Evolutionary conservation across 2,888 invertebrate genomes (phyloP).

Genomic region (Molorchus minor): DNA sequence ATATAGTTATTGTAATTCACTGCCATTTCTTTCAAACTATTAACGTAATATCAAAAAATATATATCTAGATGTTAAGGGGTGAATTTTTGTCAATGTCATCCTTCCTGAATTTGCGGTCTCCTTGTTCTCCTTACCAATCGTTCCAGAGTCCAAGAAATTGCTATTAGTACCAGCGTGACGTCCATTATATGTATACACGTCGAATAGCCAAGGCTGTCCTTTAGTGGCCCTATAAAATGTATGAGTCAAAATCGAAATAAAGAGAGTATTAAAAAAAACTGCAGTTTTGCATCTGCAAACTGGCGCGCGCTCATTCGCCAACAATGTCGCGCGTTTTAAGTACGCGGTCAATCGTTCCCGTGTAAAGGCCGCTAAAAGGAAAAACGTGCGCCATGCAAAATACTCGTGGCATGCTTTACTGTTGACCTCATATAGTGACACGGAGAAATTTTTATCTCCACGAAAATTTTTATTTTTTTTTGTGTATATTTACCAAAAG

Average conservation of each 20-base stretch:
- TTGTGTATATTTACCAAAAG: conserved; percentile 56
- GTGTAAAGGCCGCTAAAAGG: too few species aligned
- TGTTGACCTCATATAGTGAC: too few species aligned
- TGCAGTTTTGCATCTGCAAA: too few species aligned
- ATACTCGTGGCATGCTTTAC: too few species aligned
- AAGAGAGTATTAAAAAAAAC: not conserved
- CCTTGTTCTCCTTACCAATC: conserved; percentile 54
- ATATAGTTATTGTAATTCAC: too few species aligned
- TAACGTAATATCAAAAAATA: conserved; percentile 18
- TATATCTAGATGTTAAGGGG: too few species aligned
- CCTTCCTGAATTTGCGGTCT: not conserved
- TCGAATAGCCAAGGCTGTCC: conserved; percentile 72
- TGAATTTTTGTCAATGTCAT: too few species aligned
- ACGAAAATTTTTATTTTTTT: not conserved
- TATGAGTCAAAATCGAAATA: conserved; percentile 2
- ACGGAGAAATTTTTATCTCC: too few species aligned
- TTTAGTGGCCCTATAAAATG: conserved; percentile 70
- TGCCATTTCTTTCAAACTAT: conserved; percentile 14
- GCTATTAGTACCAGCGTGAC: conserved; percentile 66
- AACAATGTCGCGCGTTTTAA: not conserved
- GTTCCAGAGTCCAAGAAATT: conserved; percentile 70
- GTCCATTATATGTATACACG: conserved; percentile 73
- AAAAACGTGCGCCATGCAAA: too few species aligned
- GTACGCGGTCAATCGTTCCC: too few species aligned
- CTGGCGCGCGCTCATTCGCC: too few species aligned